Conservation (phyloP, 2,113 vertebrate genomes). For the Spheniscus mendiculus region DNA sequence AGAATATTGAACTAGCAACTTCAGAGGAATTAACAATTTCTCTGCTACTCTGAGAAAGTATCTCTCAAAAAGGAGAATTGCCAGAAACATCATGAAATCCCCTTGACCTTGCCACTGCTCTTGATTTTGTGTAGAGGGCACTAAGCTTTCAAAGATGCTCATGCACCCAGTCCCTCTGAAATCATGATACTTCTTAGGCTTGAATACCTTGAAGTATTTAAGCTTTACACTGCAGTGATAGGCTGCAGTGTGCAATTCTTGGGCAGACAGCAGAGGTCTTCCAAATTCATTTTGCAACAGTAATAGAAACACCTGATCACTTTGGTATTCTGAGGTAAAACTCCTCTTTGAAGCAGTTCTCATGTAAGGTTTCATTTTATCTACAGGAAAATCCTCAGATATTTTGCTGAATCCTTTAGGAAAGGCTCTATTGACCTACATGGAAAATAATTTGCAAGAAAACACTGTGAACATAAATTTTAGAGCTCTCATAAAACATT, state of each 20-base stretch:
- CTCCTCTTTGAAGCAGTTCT: neutral
- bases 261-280: neutral
- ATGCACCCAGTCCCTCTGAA: neutral
- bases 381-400: neutral
- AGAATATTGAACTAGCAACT: neutral
- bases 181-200: neutral
- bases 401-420: neutral
- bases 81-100: neutral
- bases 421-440: neutral
- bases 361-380: neutral
- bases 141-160: neutral
- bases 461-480: neutral
- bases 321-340: neutral
- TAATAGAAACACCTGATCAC: neutral
- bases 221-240: neutral
- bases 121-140: neutral
- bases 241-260: neutral
- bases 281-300: neutral
- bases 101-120: neutral
- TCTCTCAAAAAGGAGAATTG: neutral
- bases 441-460: constrained; percentile 39
- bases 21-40: neutral
- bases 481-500: constrained; percentile 60
- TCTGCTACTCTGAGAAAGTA: neutral
- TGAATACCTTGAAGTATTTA: neutral